Conservation (phyloP, 2,113 vertebrate species). For the Syngnathus floridae region DNA sequence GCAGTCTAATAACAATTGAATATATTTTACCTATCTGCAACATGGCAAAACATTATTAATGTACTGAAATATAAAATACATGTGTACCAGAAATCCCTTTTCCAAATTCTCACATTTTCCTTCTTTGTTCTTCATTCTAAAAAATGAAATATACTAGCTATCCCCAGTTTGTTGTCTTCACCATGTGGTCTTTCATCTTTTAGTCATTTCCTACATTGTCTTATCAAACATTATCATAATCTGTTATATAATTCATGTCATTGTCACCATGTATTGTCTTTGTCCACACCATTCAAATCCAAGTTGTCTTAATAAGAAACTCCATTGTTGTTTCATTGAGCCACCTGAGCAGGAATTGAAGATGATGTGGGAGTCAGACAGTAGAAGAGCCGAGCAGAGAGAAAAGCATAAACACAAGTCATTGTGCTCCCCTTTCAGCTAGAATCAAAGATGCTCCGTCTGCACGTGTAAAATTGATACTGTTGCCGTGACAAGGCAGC, state of each 20-base stretch:
- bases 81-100: too few relatives aligned
- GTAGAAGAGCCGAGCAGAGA: constrained; percentile 33
- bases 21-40: neutral
- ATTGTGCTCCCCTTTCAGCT: constrained; percentile 49
- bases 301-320: neutral
- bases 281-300: neutral
- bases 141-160: too few relatives aligned
- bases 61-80: too few relatives aligned
- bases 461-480: constrained; percentile 47
- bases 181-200: neutral
- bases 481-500: constrained; percentile 59
- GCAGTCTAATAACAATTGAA: neutral
- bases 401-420: constrained; percentile 53
- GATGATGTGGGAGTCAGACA: constrained; percentile 43
- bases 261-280: neutral
- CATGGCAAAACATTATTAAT: neutral
- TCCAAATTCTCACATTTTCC: too few relatives aligned
- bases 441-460: constrained; percentile 55
- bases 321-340: constrained; percentile 10
- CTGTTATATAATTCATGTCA: neutral
- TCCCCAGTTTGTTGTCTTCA: neutral
- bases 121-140: too few relatives aligned
- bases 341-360: constrained; percentile 43
- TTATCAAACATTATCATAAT: neutral
- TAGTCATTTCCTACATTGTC: neutral